Percentiles rank a stretch among this genome's conserved stretches.
Conservation (phyloP, 2,888 invertebrate genomes). For the Drosophila fulvimacula region DNA sequence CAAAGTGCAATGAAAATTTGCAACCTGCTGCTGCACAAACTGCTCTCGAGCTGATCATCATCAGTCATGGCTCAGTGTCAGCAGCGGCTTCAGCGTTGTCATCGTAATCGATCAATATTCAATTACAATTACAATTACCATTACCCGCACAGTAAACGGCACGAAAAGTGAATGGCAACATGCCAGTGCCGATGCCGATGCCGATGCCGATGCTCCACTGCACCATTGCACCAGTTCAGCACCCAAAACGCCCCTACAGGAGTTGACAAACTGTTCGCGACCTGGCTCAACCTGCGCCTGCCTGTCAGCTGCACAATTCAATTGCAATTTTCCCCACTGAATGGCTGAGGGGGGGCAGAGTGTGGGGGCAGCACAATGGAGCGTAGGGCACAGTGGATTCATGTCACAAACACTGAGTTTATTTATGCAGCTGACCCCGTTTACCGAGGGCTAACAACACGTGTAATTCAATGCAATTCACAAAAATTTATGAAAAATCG, state of each 20-base stretch:
- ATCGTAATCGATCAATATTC: slow-evolving; percentile 67
- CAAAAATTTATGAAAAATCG: slow-evolving; percentile 19
- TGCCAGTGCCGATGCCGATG: neutral
- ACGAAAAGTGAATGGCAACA: slow-evolving; percentile 34
- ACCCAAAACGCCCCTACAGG: slow-evolving; percentile 5
- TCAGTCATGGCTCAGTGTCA: slow-evolving; percentile 65
- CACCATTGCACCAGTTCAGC: neutral
- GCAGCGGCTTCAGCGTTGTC: slow-evolving; percentile 10
- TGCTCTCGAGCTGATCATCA: slow-evolving; percentile 47
- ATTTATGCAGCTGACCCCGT: slow-evolving; percentile 46
- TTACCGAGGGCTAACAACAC: slow-evolving; percentile 33
- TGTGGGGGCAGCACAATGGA: slow-evolving; percentile 7
- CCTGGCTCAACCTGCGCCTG: slow-evolving; percentile 28
- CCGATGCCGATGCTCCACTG: neutral
- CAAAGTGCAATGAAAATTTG: slow-evolving; percentile 50
- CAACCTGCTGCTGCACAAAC: slow-evolving; percentile 27
- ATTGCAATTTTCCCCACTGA: slow-evolving; percentile 43
- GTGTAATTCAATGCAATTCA: slow-evolving; percentile 50
- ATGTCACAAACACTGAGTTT: slow-evolving; percentile 51
- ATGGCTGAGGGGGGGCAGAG: neutral
- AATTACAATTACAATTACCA: slow-evolving; percentile 66
- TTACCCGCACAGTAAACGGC: slow-evolving; percentile 35
- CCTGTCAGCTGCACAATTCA: slow-evolving; percentile 40
- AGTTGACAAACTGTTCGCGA: slow-evolving; percentile 48
- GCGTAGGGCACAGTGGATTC: slow-evolving; percentile 7